Evolutionary conservation across 92 coral and sea anemone species (phyloP).

Genomic region (Porites divaricata): DNA sequence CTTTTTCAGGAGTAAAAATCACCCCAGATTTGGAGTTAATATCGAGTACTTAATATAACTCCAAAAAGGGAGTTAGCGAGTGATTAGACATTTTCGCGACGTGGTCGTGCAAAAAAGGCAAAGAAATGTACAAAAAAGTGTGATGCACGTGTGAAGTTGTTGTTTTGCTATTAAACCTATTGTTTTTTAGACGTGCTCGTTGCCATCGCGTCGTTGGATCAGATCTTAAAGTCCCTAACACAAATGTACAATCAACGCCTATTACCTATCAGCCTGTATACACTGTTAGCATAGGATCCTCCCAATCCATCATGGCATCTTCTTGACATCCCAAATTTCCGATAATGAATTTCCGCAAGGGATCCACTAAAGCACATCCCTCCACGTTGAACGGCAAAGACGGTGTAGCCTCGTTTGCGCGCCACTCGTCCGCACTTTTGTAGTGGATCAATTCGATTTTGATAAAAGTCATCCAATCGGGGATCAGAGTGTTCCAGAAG

Average conservation of each 20-base stretch:
- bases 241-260: background rate
- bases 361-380: constrained; percentile 93
- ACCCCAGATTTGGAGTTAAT: too few species aligned
- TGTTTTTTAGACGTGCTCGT: too few species aligned
- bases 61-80: too few species aligned
- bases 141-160: too few species aligned
- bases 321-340: constrained; percentile 83
- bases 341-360: constrained; percentile 69
- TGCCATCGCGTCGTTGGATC: too few species aligned
- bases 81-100: too few species aligned
- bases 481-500: constrained; percentile 82
- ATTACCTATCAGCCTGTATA: constrained; percentile 84
- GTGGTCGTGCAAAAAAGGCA: too few species aligned
- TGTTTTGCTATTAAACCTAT: too few species aligned
- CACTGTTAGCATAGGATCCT: constrained; percentile 86
- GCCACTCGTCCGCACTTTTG: constrained; percentile 91
- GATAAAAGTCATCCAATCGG: constrained; percentile 69
- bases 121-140: too few species aligned
- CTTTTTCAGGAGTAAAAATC: too few species aligned
- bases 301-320: constrained; percentile 84
- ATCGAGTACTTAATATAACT: too few species aligned
- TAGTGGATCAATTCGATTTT: constrained; percentile 70
- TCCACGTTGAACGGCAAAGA: constrained; percentile 91
- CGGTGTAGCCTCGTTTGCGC: constrained; percentile 78
- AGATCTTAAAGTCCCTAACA: background rate